Base-by-base conservation (phyloP, 1,140 invertebrate genomes). In the Aradophagus sp. region DNA sequence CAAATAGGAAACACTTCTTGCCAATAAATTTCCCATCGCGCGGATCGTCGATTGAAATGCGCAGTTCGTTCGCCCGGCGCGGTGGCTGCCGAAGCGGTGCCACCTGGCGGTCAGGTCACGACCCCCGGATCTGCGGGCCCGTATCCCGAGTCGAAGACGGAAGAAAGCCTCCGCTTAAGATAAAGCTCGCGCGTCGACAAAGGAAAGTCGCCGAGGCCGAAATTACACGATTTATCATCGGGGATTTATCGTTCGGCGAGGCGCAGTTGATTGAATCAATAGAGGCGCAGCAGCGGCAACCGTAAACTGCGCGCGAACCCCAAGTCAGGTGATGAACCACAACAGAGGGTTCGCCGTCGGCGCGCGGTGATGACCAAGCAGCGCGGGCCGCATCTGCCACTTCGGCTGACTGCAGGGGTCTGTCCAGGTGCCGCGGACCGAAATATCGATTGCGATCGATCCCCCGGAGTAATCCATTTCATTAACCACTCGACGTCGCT, bases 381-480 rank as follows among this genome's bases (percentile, higher is more conserved):
- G 38, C 7, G 26, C 29, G 55, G 35, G 16, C 13, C 48, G 70
- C 69, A 78, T 78, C 77, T 76, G 74, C 73, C 47, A 67, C 38
- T 55, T 41, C 16, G 50, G 15, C 47, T 50, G 53, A 65, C 75
- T 76, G 76, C 77, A 77, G 80, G 79, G 78, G 79, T 80, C 74
- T 26, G 56, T 32, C 80, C 80, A 82, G 80, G 80, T 82, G 80
- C 63, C 44, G 52, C 61, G 16, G 75, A 75, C 41, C 32, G 0
- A 10, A 47, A 63, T 58, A 59, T 71, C 53, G 53, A 65, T 65
- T 71, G 47, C 59, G 31, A 58, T 52, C 41, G 52, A 53, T n/a
- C n/a, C n/a, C n/a, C n/a, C n/a, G 1, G 7, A 5, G 29, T 26
- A 39, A 53, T 61, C 20, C 1, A 10, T 27, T 31, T 58, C 23